Base-by-base conservation (phyloP, 2,888 invertebrate species). In the Parapristionchus giblindavisi region DNA sequence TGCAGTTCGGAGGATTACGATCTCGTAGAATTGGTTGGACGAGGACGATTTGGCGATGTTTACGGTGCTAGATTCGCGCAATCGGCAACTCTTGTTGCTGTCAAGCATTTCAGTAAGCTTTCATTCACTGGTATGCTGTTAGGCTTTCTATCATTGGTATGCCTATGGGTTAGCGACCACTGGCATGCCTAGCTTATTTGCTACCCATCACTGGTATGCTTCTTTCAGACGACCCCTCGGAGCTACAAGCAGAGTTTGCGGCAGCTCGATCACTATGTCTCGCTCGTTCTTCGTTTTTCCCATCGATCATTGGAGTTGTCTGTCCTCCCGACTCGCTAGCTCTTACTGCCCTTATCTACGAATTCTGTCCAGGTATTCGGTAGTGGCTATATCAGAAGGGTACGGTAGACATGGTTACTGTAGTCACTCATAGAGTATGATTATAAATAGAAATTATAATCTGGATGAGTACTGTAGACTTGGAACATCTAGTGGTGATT, bases 1-100 rank as follows among this genome's bases (percentile, higher is more conserved):
- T 71, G 27, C 70, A 71, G 70, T 54, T 34, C 70, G 27, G 56
- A 71, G 27, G 70, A 71, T 32, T 71, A 56, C 70, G 56, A 56
- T 24, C 38, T 71, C 29, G 38, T 54, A 2, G 70, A 71, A n/a
- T 40, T 54, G 21, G 54, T 71, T 54, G 70, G 70, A 40, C 24
- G 56, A 29, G 70, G 70, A 29, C 54, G 70, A 56, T 71, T 71
- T 40, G 70, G 70, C 14, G 56, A 56, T 24, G 70, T 71, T 14
- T 71, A 52, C 56, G 56, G 38, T 17, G 70, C 70, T 0, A 51
- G 68, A 52, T 52, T 52, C 52, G 40, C 36, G n/a, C 51, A 68
- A 29, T 52, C 51, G 8, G 40, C 51, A 27, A 52, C 68, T 17
- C 51, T 68, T 17, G 40, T 38, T 0, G 68, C 68, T 14, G 36